phyloP scores from a whole-genome alignment of 2,888 invertebrate genomes.

The Callyntrura guangdongensis region DNA sequence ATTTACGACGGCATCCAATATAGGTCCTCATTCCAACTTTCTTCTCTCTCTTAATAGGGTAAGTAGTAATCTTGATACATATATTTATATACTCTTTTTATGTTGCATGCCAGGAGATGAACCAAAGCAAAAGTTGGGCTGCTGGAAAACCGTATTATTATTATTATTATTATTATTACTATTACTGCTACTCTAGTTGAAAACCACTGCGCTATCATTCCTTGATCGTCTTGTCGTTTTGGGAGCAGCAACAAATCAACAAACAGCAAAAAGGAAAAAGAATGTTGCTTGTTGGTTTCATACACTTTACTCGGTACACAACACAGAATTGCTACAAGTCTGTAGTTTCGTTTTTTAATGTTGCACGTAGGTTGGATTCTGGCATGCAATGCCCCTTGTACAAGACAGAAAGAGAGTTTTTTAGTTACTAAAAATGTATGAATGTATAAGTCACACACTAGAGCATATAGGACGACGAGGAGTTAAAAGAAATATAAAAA shows the following conservation, averaged over 20 bases:
- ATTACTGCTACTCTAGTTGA: conserved; percentile 31
- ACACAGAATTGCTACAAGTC: neutral
- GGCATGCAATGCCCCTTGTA: conserved; percentile 60
- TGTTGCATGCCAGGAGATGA: conserved; percentile 30
- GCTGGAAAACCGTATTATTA: conserved; percentile 68
- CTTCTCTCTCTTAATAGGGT: conserved; percentile 43
- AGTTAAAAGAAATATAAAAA: conserved; percentile 8
- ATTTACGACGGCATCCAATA: conserved; percentile 33
- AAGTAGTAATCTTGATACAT: neutral
- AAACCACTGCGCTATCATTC: conserved; percentile 54
- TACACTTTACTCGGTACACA: neutral
- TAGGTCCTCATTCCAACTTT: conserved; percentile 43
- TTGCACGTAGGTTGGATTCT: conserved; percentile 38
- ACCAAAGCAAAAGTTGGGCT: conserved; percentile 41
- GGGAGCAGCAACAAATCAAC: conserved; percentile 64
- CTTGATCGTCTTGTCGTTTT: conserved; percentile 73
- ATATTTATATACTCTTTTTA: neutral
- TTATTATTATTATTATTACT: conserved; percentile 41
- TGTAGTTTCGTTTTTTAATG: neutral
- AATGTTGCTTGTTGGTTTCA: conserved; percentile 14
- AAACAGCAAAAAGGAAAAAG: conserved; percentile 46
- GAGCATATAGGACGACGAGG: neutral
- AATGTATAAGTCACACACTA: conserved; percentile 42
- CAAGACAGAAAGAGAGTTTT: neutral
- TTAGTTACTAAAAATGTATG: conserved; percentile 16